Conservation (phyloP, 1,140 invertebrate genomes). For the Metaphire vulgaris region DNA sequence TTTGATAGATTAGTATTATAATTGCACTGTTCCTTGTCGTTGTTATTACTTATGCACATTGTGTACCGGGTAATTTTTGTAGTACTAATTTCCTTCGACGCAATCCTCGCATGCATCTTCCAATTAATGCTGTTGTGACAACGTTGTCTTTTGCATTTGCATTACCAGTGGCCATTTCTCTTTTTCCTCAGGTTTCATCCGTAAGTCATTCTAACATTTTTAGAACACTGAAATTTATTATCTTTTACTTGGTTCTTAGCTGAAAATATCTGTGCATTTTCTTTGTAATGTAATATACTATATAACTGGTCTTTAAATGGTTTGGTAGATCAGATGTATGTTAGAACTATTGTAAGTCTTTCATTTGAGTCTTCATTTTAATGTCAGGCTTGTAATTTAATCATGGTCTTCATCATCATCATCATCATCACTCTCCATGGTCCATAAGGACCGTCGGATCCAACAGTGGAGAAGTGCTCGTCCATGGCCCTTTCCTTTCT, state of each 20-base stretch:
- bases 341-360: not conserved
- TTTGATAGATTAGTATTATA: too few relatives aligned
- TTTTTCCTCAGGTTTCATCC: constrained; percentile 51
- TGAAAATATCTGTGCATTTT: not conserved
- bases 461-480: too few relatives aligned
- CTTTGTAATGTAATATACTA: not conserved
- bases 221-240: not conserved
- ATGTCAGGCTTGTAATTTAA: too few relatives aligned
- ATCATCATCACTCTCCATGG: too few relatives aligned
- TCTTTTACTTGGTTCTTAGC: not conserved
- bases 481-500: too few relatives aligned
- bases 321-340: not conserved
- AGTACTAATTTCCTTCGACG: constrained; percentile 45
- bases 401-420: too few relatives aligned
- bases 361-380: too few relatives aligned
- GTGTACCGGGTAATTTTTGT: too few relatives aligned
- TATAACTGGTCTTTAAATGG: not conserved
- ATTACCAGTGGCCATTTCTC: constrained; percentile 49
- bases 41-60: too few relatives aligned
- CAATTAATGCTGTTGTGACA: constrained; percentile 48
- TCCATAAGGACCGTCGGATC: too few relatives aligned
- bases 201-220: constrained; percentile 38
- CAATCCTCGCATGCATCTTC: constrained; percentile 45
- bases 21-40: too few relatives aligned
- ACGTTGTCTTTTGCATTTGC: constrained; percentile 50